These are phyloP conservation scores for Spialia ferax DNA, from an alignment of 2,888 invertebrate genomes.

Conservation along the genomic window DNA sequence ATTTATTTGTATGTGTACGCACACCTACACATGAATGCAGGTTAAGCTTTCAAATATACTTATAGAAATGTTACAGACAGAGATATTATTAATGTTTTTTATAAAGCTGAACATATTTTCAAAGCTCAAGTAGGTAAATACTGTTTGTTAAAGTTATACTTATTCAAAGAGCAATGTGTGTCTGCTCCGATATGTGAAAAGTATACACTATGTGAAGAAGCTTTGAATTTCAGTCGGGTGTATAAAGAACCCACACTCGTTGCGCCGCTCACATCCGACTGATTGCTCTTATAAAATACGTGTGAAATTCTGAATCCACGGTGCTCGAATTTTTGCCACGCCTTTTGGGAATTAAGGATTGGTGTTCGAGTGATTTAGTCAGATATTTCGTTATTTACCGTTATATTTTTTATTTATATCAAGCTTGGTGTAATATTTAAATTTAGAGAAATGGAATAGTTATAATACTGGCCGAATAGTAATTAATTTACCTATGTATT, in stretches of 20 bases:
- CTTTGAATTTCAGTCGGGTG: conserved; percentile 19
- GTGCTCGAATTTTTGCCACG: conserved; percentile 13
- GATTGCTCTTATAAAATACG: conserved; percentile 35
- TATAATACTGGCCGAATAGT: too few relatives aligned
- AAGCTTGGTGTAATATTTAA: too few relatives aligned
- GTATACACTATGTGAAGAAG: conserved; percentile 7
- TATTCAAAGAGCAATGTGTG: conserved; percentile 10
- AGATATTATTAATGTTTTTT: neutral
- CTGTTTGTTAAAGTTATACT: too few relatives aligned
- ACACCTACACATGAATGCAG: too few relatives aligned
- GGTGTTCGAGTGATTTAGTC: conserved; percentile 8
- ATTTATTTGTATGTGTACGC: too few relatives aligned
- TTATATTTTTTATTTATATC: too few relatives aligned
- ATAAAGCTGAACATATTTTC: neutral
- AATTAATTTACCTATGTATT: too few relatives aligned
- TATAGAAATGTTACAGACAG: neutral
- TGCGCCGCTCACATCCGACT: conserved; percentile 12
- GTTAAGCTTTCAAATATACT: neutral
- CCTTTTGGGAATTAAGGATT: conserved; percentile 14
- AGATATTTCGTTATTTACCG: conserved; percentile 21
- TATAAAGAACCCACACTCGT: conserved; percentile 23
- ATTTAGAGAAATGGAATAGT: too few relatives aligned
- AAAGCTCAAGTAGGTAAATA: neutral
- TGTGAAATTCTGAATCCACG: conserved; percentile 25
- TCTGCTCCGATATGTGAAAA: conserved; percentile 3